Evolutionary conservation across 2,113 vertebrate species (phyloP).

Genomic region (Mystacornis crossleyi): DNA sequence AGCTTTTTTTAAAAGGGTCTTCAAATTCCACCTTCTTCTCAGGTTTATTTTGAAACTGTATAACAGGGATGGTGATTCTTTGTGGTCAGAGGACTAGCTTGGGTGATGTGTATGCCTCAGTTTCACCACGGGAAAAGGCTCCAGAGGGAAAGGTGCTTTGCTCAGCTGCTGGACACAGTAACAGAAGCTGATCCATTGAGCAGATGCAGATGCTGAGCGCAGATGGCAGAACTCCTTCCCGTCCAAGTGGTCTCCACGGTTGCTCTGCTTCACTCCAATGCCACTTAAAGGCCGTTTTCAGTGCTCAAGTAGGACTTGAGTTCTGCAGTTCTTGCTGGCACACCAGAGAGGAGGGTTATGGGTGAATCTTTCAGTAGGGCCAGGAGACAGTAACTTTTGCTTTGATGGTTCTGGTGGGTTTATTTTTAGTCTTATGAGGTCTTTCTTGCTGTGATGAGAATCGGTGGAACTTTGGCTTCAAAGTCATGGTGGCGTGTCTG

Average conservation of each 20-base stretch:
- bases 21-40: background rate
- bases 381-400: background rate
- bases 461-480: background rate
- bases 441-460: background rate
- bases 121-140: background rate
- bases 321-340: background rate
- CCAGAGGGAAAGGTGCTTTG: background rate
- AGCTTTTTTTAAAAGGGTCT: background rate
- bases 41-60: background rate
- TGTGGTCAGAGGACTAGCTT: background rate
- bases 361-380: background rate
- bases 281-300: background rate
- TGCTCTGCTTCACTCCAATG: background rate
- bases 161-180: background rate
- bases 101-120: background rate
- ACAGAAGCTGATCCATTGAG: background rate
- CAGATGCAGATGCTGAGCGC: background rate
- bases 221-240: background rate
- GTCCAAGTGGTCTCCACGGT: fast-evolving
- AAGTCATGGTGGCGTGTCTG: background rate
- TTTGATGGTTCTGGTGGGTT: background rate
- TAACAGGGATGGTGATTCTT: background rate
- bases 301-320: background rate
- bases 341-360: background rate
- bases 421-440: background rate